Evolutionary conservation across 2,797 vertebrate species (phyloP), one percentile per base, ranked within the genome.

Genomic region (Lutra lutra): DNA sequence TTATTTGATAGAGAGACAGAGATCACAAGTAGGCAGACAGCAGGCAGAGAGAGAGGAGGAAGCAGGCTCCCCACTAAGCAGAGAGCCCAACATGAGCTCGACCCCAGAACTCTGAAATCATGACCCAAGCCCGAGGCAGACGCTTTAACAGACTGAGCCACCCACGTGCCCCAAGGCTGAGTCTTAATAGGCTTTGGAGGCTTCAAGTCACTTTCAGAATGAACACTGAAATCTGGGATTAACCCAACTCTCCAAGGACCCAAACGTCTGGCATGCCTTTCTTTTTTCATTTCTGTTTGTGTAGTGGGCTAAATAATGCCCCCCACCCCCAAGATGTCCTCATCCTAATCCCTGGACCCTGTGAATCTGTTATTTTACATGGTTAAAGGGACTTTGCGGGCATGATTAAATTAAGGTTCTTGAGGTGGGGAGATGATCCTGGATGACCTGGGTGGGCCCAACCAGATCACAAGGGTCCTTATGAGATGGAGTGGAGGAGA

Each of bases 311-410:
- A 25, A 89, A 77, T 46, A 51, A 70, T 35, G 48, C 9, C 32
- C 51, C 32, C 29, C n/a, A 32, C 43, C 35, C 18, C 72, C 27
- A 54, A 68, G 21, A 85, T 80, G 21, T 66, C 27, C 46, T 75
- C n/a, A 40, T 58, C 56, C 56, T 38, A 90, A 64, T 56, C 75
- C 64, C 43, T 48, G 68, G 56, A 86, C 66, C 48, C 66, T 70
- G 43, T 32, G 32, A 94, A 58, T 58, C 58, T 7, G n/a, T 68
- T 85, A 12, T 43, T 35, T 80, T 51, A 46, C 40, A 17, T 1
- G 25, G 82, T 43, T 17, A 96, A 89, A 83, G 54, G 20, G 60
- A 79, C 14, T 75, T 62, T n/a, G 54, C 13, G 17, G 46, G 0
- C 43, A 32, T 83, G 43, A 62, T 89, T 62, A 48, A 68, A 60